phyloP scores from a whole-genome alignment of 2,113 vertebrate species.

The Amblyopsis rosae region DNA sequence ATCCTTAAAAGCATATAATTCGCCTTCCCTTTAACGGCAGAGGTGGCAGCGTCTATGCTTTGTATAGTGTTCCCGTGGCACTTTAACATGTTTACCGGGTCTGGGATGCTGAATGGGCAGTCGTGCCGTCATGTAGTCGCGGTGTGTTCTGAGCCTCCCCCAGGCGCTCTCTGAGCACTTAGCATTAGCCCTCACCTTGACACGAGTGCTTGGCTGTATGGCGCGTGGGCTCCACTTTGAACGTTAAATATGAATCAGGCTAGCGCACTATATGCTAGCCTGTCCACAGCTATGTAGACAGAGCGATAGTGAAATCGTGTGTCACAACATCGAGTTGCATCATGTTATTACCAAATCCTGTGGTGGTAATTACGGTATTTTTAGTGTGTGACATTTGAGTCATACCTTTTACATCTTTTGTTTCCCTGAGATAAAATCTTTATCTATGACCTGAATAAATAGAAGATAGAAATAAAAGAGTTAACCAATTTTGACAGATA shows the following conservation, averaged over 20 bases:
- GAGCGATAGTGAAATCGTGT: too few relatives aligned
- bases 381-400: too few relatives aligned
- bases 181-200: slow-evolving; percentile 7
- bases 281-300: too few relatives aligned
- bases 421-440: too few relatives aligned
- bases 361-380: too few relatives aligned
- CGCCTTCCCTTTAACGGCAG: slow-evolving; percentile 32
- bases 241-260: not conserved
- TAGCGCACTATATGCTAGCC: not conserved
- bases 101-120: not conserved
- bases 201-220: not conserved
- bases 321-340: too few relatives aligned
- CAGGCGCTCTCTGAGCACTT: not conserved
- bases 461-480: too few relatives aligned
- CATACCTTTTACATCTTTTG: too few relatives aligned
- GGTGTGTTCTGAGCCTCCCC: not conserved
- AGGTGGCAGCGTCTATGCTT: slow-evolving; percentile 10
- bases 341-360: too few relatives aligned
- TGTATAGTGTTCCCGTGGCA: slow-evolving; percentile 32
- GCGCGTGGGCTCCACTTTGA: not conserved
- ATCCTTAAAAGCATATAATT: slow-evolving; percentile 70
- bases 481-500: too few relatives aligned
- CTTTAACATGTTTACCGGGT: slow-evolving; percentile 40
- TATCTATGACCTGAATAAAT: too few relatives aligned
- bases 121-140: not conserved